A percentile compares a stretch with the other conserved stretches of the same genome.
Evolutionary conservation across 1,140 invertebrate species (phyloP).

Genomic region (Drosophila sp.): DNA sequence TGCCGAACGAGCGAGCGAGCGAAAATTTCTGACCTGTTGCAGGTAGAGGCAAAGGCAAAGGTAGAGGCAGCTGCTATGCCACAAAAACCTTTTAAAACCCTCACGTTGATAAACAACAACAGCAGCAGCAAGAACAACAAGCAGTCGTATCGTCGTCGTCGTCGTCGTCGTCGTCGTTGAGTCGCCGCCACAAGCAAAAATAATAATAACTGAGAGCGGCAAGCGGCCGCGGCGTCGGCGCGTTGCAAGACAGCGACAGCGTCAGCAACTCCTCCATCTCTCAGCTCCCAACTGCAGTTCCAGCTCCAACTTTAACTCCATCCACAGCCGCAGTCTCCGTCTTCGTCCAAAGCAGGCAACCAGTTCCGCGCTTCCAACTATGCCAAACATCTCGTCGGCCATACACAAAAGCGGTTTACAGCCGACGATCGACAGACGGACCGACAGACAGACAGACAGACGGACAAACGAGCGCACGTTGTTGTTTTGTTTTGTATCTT

Average conservation of each 20-base stretch:
- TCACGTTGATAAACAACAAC: constrained; percentile 73
- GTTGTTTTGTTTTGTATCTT: constrained; percentile 65
- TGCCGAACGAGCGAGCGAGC: constrained; percentile 71
- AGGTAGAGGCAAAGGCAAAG: constrained; percentile 47
- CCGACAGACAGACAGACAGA: constrained; percentile 41
- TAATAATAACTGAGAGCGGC: constrained; percentile 79
- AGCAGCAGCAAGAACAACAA: constrained; percentile 44
- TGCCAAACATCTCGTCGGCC: constrained; percentile 77
- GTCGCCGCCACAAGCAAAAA: constrained; percentile 78
- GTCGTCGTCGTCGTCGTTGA: constrained; percentile 40
- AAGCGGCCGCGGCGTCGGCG: constrained; percentile 58
- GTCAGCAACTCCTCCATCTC: constrained; percentile 37
- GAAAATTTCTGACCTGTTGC: constrained; percentile 82
- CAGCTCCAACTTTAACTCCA: constrained; percentile 11
- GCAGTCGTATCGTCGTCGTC: neutral
- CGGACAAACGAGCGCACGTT: constrained; percentile 56
- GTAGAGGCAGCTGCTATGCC: constrained; percentile 73
- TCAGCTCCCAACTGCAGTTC: neutral
- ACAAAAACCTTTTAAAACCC: constrained; percentile 83
- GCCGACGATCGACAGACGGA: constrained; percentile 61
- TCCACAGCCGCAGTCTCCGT: constrained; percentile 27
- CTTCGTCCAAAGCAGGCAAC: constrained; percentile 56
- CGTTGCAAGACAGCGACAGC: constrained; percentile 56
- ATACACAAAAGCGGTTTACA: constrained; percentile 80
- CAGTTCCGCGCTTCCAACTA: constrained; percentile 80